A percentile compares a stretch with the other conserved stretches of the same genome.
Conservation (phyloP, 2,888 invertebrate species). For the Lamellibrachia columna region DNA sequence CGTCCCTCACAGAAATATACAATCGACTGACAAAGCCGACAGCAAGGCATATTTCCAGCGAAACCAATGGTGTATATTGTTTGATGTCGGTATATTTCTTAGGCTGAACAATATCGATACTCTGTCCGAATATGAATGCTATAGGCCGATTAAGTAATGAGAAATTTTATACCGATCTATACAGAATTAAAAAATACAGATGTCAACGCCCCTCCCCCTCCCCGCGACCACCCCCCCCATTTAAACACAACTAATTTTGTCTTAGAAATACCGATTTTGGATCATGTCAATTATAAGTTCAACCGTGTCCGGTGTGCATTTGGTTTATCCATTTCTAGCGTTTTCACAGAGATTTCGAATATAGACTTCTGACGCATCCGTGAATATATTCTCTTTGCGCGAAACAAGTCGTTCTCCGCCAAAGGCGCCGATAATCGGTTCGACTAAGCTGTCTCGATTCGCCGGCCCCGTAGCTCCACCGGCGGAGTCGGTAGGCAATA, state of each 20-base stretch:
- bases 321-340: neutral
- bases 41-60: too few species aligned
- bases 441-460: neutral
- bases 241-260: neutral
- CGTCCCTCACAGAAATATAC: too few species aligned
- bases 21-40: too few species aligned
- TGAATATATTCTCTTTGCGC: neutral
- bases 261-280: neutral
- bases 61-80: too few species aligned
- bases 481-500: neutral
- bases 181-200: too few species aligned
- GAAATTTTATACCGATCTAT: too few species aligned
- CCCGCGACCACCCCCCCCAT: neutral
- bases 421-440: neutral
- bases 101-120: too few species aligned
- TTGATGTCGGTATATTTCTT: too few species aligned
- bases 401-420: neutral
- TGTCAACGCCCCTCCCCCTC: too few species aligned
- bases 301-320: neutral
- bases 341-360: neutral
- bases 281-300: neutral
- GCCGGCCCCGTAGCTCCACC: neutral
- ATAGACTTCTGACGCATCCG: neutral
- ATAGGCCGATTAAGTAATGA: too few species aligned
- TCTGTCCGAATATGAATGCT: too few species aligned